phyloP scores from a whole-genome alignment of 2,797 vertebrate species.

The Passerculus sandwichensis region DNA sequence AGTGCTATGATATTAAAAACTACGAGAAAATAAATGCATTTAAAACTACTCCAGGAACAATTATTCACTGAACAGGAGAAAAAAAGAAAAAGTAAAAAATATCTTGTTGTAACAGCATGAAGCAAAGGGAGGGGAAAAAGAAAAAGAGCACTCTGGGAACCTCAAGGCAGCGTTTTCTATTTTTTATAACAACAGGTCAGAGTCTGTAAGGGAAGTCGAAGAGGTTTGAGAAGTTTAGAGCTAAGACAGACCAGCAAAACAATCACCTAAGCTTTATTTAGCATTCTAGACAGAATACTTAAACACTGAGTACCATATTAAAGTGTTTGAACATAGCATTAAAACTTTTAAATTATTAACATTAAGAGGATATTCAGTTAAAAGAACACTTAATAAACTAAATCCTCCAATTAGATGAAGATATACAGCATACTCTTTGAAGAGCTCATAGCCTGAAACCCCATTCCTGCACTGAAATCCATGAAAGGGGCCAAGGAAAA shows the following conservation, averaged over 20 bases:
- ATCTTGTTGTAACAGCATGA: neutral
- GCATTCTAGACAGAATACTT: neutral
- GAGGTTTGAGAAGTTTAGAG: neutral
- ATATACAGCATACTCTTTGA: fast-evolving
- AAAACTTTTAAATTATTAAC: neutral
- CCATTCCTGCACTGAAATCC: neutral
- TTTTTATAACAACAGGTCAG: neutral
- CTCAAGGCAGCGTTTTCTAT: neutral
- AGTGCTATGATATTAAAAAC: neutral
- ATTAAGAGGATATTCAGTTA: neutral
- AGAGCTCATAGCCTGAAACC: neutral
- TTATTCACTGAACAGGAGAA: neutral
- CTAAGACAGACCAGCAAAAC: neutral
- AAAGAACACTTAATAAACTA: neutral
- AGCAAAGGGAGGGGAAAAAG: too few relatives aligned
- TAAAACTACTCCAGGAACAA: neutral
- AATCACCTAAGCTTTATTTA: neutral
- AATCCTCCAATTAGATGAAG: neutral
- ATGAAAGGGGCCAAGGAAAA: neutral
- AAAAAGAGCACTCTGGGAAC: neutral
- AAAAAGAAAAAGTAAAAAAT: neutral
- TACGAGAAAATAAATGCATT: neutral
- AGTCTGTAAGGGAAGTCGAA: neutral
- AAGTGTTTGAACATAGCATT: neutral
- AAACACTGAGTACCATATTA: neutral